A percentile compares a stretch with the other conserved stretches of the same genome.
These are phyloP conservation scores for Meliscaeva auricollis DNA, from an alignment of 2,888 invertebrate species.

Conservation along the genomic window DNA sequence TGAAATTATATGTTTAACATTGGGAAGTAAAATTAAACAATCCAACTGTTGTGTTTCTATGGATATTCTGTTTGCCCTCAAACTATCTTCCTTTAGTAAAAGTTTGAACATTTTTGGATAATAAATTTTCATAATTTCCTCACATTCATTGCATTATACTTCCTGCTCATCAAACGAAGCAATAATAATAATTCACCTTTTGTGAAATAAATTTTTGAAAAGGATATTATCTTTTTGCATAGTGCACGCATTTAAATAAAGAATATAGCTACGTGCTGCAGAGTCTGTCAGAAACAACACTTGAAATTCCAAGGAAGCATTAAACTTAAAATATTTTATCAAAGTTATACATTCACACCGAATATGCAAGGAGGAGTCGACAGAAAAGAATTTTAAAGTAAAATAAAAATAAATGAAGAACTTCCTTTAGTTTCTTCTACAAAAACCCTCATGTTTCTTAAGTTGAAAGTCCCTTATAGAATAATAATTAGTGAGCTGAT, in stretches of 20 bases:
- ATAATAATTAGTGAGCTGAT: constrained; percentile 46
- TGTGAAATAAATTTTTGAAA: no score
- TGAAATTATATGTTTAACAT: no score
- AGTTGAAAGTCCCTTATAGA: constrained; percentile 24
- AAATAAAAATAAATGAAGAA: constrained; percentile 21
- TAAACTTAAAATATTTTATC: constrained; percentile 14
- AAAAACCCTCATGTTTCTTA: neutral
- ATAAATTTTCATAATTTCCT: neutral
- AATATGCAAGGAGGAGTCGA: neutral
- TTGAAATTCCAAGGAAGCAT: constrained; percentile 21
- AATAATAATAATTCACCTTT: neutral
- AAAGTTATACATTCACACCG: neutral
- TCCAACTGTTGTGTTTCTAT: no score
- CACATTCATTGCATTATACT: neutral
- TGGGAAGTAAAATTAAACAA: no score
- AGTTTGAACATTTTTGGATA: neutral
- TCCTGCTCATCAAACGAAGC: neutral
- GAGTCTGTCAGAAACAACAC: constrained; percentile 7
- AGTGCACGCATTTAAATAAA: neutral
- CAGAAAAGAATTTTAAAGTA: neutral
- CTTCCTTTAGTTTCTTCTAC: neutral
- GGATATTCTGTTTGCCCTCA: no score
- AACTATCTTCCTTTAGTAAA: neutral
- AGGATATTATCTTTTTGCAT: neutral
- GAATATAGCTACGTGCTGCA: neutral